Conservation (phyloP, 2,113 vertebrate genomes). For the Pterocles orientalis region DNA sequence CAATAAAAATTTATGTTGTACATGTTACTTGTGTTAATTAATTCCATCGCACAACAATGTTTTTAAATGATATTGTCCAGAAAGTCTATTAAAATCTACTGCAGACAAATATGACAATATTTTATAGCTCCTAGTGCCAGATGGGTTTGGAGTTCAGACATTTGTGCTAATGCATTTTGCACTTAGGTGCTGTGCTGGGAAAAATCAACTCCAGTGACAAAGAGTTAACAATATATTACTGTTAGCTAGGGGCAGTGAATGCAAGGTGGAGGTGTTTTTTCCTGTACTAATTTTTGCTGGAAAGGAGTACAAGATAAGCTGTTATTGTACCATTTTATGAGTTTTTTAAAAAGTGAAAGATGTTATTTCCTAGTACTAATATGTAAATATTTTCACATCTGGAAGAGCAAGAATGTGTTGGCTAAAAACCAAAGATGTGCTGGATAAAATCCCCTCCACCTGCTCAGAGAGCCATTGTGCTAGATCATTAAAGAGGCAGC, state of each 20-base stretch:
- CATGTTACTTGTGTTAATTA: constrained; percentile 64
- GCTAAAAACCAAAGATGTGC: constrained; percentile 50
- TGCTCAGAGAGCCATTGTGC: constrained; percentile 2
- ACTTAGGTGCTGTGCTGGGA: constrained; percentile 46
- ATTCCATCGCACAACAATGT: constrained; percentile 57
- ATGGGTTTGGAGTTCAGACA: constrained; percentile 60
- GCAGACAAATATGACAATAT: background rate
- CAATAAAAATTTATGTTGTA: constrained; percentile 66
- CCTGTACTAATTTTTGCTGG: background rate
- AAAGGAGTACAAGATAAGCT: background rate
- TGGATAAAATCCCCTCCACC: constrained; percentile 55
- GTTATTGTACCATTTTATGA: background rate
- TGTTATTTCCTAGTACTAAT: constrained; percentile 1
- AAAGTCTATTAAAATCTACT: constrained; percentile 57
- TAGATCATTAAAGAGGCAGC: background rate
- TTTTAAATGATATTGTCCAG: constrained; percentile 64
- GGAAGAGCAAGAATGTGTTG: constrained; percentile 61
- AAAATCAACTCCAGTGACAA: constrained; percentile 27
- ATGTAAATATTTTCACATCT: constrained; percentile 46
- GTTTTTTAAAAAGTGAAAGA: background rate
- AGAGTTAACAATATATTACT: constrained; percentile 37
- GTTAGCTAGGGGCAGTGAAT: background rate
- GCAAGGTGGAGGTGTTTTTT: constrained; percentile 3
- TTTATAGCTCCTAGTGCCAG: constrained; percentile 40
- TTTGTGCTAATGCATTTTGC: constrained; percentile 47